Base-by-base conservation (phyloP, 1,140 invertebrate genomes). In the Thaumatotibia leucotreta region DNA sequence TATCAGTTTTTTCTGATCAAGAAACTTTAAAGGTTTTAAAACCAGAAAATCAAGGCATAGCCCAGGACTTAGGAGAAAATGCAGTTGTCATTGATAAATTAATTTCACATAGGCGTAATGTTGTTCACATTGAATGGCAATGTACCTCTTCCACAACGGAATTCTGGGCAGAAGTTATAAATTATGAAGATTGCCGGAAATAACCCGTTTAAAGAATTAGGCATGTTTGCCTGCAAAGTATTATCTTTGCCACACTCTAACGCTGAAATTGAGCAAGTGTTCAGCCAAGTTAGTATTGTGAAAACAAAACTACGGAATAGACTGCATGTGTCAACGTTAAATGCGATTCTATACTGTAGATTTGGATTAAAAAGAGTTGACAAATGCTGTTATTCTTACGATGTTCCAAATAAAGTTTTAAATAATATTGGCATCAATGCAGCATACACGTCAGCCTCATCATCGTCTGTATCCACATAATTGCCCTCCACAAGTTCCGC, bases 231-330 rank as follows among this genome's bases (percentile, higher is more conserved):
- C 54, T 65, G 63, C 66, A 63, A 45, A 33, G 33, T 72, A 39
- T 63, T 73, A 50, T 63, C 67, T 35, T 39, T 73, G 20, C 70
- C 72, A 23, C 72, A 74, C 68, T 72, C 69, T 24, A 74, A 74
- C 52, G 69, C 69, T n/a, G 69, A 74, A 63, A 64, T 74, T 50
- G 67, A 70, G 67, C 54, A 63, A 5, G 64, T 74, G 27, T 75
- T 74, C 50, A 74, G 72, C 27, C 67, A 68, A 69, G 67, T 74
- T 64, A 74, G 63, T 67, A 27, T 69, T 23, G 65, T 71, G 0
- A 74, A 71, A 70, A 68, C 64, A 29, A 70, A 70, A 39, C 63
- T 70, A 23, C 24, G 72, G 10, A 70, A 74, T 39, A 63, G 66
- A 62, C 65, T 71, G 63, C 27, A 61, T 20, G 20, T 67, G 45